Percentiles rank a stretch among this genome's conserved stretches.
Conservation (phyloP, 2,113 vertebrate species). For the Gymnogyps californianus region DNA sequence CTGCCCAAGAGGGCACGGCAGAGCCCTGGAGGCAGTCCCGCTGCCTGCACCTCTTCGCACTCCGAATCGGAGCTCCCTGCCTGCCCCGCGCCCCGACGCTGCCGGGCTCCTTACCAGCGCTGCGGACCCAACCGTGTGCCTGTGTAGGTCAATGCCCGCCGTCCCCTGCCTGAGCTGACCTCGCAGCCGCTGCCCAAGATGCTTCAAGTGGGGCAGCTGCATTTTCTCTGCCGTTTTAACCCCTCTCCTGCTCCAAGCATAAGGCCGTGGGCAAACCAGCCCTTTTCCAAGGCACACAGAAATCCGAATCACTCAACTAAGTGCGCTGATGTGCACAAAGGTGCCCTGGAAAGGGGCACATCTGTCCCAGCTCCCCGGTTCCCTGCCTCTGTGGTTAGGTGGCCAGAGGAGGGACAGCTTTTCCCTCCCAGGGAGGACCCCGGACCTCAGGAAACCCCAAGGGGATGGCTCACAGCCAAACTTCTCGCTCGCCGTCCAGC, state of each 20-base stretch:
- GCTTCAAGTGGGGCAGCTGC: slow-evolving; percentile 53
- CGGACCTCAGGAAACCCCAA: accelerated
- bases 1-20: background rate
- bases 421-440: background rate
- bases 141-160: slow-evolving; percentile 14
- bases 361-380: background rate
- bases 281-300: slow-evolving; percentile 9
- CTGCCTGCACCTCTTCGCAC: too few relatives aligned
- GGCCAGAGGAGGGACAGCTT: background rate
- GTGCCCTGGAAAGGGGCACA: background rate
- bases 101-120: background rate
- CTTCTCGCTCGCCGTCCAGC: too few relatives aligned
- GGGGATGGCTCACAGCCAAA: background rate
- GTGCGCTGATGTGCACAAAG: accelerated
- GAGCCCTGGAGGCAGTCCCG: background rate
- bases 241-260: background rate
- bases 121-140: background rate
- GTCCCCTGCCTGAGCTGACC: background rate
- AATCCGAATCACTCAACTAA: accelerated
- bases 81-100: background rate
- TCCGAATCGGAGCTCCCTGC: background rate
- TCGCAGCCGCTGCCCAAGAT: background rate
- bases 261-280: background rate
- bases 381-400: background rate
- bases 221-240: slow-evolving; percentile 19